phyloP scores from a whole-genome alignment of 37 sponge, comb jelly and placozoan genomes.

The Halisarca cf. caerulea region DNA sequence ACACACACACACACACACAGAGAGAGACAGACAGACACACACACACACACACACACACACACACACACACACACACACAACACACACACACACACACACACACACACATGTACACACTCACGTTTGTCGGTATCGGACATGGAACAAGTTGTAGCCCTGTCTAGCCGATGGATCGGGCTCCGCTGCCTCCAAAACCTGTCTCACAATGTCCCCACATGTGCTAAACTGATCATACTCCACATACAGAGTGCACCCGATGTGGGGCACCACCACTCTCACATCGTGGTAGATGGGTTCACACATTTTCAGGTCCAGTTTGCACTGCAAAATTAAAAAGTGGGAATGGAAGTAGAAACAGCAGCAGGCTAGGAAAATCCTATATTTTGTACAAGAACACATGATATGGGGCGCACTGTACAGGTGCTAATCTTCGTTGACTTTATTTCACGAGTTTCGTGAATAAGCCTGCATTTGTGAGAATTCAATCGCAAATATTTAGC shows the following conservation, averaged over 20 bases:
- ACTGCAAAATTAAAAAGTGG: constrained; percentile 27
- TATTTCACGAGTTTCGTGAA: too few species aligned
- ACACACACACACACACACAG: too few species aligned
- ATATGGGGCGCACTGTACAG: too few species aligned
- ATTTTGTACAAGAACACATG: too few species aligned
- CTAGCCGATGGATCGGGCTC: constrained; percentile 21
- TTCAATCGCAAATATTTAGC: too few species aligned
- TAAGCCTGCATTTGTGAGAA: too few species aligned
- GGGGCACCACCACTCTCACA: constrained; percentile 81
- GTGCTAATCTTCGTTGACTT: too few species aligned
- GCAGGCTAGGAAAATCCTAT: too few species aligned
- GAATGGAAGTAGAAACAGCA: background rate
- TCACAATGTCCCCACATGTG: constrained; percentile 45
- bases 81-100: too few species aligned
- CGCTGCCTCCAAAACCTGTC: constrained; percentile 34
- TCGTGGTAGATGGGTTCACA: constrained; percentile 64
- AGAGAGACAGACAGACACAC: too few species aligned
- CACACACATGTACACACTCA: constrained; percentile 17
- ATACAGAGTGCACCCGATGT: constrained; percentile 64
- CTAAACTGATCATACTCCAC: constrained; percentile 93
- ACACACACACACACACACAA: too few species aligned
- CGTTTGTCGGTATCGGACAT: constrained; percentile 68
- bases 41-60: too few species aligned
- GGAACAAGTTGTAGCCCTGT: constrained; percentile 69
- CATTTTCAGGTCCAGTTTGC: constrained; percentile 81